Percentiles rank a stretch among this genome's conserved stretches.
These are phyloP conservation scores for Pomatostomus ruficeps DNA, from an alignment of 2,113 vertebrate genomes.

Conservation along the genomic window DNA sequence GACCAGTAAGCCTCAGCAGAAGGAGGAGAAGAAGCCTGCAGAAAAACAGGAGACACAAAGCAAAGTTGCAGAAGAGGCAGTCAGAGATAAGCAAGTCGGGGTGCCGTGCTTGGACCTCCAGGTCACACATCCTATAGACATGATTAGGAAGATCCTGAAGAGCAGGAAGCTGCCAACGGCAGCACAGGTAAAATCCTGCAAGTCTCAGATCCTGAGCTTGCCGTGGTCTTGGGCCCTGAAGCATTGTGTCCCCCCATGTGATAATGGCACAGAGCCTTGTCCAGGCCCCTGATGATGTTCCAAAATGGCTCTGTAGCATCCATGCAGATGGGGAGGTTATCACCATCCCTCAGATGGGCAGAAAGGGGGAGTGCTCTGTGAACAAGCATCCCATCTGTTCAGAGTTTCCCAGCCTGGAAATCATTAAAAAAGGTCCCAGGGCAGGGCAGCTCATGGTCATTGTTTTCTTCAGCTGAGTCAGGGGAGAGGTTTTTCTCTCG, in stretches of 20 bases:
- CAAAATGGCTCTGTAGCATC: not conserved
- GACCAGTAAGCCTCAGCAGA: constrained; percentile 7
- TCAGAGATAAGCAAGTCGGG: not conserved
- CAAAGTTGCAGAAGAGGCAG: not conserved
- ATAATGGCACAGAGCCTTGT: not conserved
- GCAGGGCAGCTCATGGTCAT: not conserved
- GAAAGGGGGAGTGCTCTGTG: not conserved
- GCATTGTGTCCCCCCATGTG: not conserved
- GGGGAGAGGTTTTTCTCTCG: not conserved
- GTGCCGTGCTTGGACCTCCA: constrained; percentile 78
- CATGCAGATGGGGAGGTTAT: not conserved
- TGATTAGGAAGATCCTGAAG: constrained; percentile 51
- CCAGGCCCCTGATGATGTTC: not conserved
- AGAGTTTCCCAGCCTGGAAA: not conserved
- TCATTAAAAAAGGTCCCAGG: not conserved
- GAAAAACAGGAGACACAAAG: constrained; percentile 21
- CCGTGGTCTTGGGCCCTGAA: fast-evolving
- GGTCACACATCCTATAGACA: constrained; percentile 25
- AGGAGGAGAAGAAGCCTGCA: constrained; percentile 25
- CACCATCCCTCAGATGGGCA: not conserved
- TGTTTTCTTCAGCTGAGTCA: not conserved
- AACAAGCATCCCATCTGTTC: not conserved
- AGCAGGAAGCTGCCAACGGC: constrained; percentile 62
- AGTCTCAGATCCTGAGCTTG: not conserved
- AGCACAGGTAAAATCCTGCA: constrained; percentile 65